Base-by-base conservation (phyloP, 2,888 invertebrate genomes). In the Crematogaster levior region DNA sequence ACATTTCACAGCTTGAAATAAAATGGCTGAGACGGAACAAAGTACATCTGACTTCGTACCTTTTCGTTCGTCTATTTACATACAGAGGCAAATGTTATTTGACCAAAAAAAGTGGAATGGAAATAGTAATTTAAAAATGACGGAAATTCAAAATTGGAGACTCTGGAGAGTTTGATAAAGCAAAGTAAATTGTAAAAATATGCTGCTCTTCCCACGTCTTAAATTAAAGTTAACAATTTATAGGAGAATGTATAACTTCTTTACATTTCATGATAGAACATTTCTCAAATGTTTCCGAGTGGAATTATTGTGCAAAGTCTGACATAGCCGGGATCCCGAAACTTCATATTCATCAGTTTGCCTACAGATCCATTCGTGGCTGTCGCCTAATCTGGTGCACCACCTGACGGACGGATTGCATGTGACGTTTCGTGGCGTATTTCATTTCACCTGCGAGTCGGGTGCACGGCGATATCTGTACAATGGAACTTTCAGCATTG, bases 261-360 rank as follows among this genome's bases (percentile, higher is more conserved):
- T 18, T 10, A 27, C 18, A 27, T 24, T 3, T 4, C 12, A n/a
- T 7, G 12, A 51, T 65, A 21, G 40, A 75, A 65, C 65, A 75
- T 75, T 51, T 10, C 4, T 9, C 10, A 53, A 37, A 51, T 15
- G n/a, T 53, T 40, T 48, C n/a, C 51, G n/a, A 34, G 51, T 34
- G 12, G n/a, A 12, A 65, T 74, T 74, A 74, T 75, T 51, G 18
- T 37, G 1, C 18, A 21, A 24, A 24, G 24, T n/a, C 27, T 51
- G 37, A 48, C 27, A 60, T 27, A 60, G 27, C 30, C 12, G 37
- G 21, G 2, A 18, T 21, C 43, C n/a, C 43, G 73, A 37, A 34
- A n/a, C 48, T 77, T 74, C 75, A 80, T 74, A 60, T 80, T 80
- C 75, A 75, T 75, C 75, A 75, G 75, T 51, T 75, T 37, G 70